Evolutionary conservation across 2,113 vertebrate genomes (phyloP).

Genomic region (Coptodon rendalli): DNA sequence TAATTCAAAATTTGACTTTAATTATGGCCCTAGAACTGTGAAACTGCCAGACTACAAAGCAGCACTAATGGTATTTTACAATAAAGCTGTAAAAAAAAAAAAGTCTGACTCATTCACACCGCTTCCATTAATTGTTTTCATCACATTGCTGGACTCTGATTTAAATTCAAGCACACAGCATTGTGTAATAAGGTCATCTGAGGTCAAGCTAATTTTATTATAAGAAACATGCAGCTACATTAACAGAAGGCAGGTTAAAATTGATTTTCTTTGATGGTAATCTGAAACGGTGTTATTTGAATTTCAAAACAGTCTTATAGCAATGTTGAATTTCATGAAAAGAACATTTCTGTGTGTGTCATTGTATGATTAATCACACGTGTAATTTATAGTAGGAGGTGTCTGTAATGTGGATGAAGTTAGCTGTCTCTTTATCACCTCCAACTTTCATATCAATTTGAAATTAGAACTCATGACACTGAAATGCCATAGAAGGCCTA

Average conservation of each 20-base stretch:
- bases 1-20: not conserved
- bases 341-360: slow-evolving; percentile 29
- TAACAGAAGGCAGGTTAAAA: not conserved
- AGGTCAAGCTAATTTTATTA: not conserved
- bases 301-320: not conserved
- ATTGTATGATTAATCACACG: slow-evolving; percentile 34
- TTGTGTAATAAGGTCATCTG: not conserved
- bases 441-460: slow-evolving; percentile 22
- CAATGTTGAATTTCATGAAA: slow-evolving; percentile 8
- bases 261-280: not conserved
- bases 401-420: slow-evolving; percentile 3
- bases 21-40: not conserved
- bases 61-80: not conserved
- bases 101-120: not conserved
- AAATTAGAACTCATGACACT: slow-evolving; percentile 8
- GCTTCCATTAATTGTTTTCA: not conserved
- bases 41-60: not conserved
- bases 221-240: not conserved
- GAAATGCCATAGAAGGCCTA: not conserved
- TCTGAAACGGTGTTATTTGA: not conserved
- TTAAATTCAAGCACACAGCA: not conserved
- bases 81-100: not conserved
- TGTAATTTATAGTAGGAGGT: not conserved
- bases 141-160: not conserved
- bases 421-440: slow-evolving; percentile 11